Evolutionary conservation across 2,113 vertebrate genomes (phyloP).

Genomic region (Myotis davidii): DNA sequence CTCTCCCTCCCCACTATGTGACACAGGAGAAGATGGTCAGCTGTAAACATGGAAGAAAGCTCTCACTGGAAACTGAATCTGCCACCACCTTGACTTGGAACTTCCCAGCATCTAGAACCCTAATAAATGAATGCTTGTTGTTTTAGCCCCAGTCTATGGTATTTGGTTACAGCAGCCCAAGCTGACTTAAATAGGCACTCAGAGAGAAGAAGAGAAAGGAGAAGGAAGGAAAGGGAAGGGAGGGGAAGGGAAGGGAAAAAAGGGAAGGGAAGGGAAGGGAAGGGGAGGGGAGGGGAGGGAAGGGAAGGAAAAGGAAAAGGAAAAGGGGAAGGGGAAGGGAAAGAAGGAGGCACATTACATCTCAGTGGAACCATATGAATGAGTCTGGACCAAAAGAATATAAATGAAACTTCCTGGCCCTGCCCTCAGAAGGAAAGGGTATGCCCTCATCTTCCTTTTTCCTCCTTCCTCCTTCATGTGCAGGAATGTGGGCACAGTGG

Average conservation of each 20-base stretch:
- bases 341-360: too few species aligned
- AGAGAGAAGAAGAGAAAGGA: neutral
- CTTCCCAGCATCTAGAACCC: neutral
- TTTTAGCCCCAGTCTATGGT: neutral
- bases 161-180: neutral
- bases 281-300: too few species aligned
- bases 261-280: too few species aligned
- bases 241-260: too few species aligned
- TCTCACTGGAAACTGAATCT: neutral
- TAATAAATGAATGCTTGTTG: neutral
- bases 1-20: neutral
- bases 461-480: neutral
- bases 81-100: neutral
- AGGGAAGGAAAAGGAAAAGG: too few species aligned
- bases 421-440: neutral
- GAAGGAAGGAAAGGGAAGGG: too few species aligned
- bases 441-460: neutral
- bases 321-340: too few species aligned
- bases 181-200: neutral
- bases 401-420: neutral
- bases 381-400: neutral
- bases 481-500: neutral
- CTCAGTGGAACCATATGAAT: neutral
- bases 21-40: neutral
- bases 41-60: neutral